phyloP scores from a whole-genome alignment of 2,113 vertebrate species.

The Eulacestoma nigropectus region DNA sequence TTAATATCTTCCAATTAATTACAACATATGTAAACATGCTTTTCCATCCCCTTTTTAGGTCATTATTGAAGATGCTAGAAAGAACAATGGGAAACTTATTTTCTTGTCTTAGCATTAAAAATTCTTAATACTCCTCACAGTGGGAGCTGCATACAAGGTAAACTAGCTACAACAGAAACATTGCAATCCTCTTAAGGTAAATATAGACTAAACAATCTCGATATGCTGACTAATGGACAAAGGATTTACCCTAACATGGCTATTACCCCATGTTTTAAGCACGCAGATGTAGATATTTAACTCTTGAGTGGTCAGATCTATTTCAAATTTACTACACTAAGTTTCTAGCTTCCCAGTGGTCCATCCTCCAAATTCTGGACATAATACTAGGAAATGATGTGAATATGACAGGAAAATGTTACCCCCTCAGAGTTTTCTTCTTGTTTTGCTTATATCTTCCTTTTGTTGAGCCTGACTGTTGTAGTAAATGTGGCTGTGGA shows the following conservation, averaged over 20 bases:
- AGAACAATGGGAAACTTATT: background rate
- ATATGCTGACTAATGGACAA: background rate
- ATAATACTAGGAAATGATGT: background rate
- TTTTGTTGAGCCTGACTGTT: background rate
- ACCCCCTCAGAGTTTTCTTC: background rate
- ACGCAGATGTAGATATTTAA: background rate
- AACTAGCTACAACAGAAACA: background rate
- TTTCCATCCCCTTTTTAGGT: background rate
- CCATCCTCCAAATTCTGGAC: background rate
- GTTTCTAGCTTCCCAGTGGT: background rate
- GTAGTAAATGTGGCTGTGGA: background rate
- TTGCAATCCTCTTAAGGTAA: background rate
- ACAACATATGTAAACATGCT: background rate
- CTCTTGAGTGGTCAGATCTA: background rate
- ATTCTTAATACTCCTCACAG: background rate
- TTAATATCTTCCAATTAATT: background rate
- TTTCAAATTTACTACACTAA: background rate
- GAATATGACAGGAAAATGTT: background rate
- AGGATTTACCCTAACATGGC: background rate
- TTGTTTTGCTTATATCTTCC: background rate
- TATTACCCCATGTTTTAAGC: background rate
- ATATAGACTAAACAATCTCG: background rate
- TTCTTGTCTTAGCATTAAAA: background rate
- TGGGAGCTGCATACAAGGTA: background rate
- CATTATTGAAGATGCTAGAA: background rate